Evolutionary conservation across 2,888 invertebrate genomes (phyloP), one percentile per base, ranked within the genome.

Genomic region (Antitype chi): DNA sequence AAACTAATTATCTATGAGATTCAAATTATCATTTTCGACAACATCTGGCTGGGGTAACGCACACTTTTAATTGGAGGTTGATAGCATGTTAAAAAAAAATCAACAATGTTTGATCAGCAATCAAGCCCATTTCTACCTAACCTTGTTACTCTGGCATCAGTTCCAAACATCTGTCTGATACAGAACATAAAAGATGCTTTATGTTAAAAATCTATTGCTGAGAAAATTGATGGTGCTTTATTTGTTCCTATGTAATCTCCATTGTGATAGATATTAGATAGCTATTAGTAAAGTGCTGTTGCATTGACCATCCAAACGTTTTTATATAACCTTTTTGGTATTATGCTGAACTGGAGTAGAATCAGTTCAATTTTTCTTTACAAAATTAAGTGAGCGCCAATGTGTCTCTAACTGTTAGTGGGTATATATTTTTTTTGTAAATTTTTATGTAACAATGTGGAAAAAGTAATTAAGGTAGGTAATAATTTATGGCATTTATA

Each of bases 241-340:
- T 74, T 74, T 80, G 74, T 83, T 81, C 60, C 68, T 81, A 59
- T 59, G 6, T 71, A 57, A 69, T n/a, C 20, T 63, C n/a, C 32
- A 59, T 59, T 64, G 53, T 71, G 52, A 82, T 78, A 64, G 67
- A 55, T 69, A 70, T 69, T 71, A 64, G 52, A 55, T 70, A 82
- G 77, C 25, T 57, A 43, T 53, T 67, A 57, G 28, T 70, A 28
- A 70, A 66, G 28, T 28, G 47, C 57, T 83, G 81, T 82, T 82
- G 85, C 85, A 75, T 59, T 75, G 85, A 75, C 81, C 73, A 76
- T 81, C 13, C 32, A 52, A 62, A 67, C 55, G 53, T 66, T 52
- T 71, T 25, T 70, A 60, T 32, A n/a, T 23, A 47, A 76, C 20
- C 28, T 59, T 63, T 38, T 69, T 83, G 59, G 72, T 74, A 64